Base-by-base conservation (phyloP, 2,797 vertebrate species). In the Cyclura pinguis region DNA sequence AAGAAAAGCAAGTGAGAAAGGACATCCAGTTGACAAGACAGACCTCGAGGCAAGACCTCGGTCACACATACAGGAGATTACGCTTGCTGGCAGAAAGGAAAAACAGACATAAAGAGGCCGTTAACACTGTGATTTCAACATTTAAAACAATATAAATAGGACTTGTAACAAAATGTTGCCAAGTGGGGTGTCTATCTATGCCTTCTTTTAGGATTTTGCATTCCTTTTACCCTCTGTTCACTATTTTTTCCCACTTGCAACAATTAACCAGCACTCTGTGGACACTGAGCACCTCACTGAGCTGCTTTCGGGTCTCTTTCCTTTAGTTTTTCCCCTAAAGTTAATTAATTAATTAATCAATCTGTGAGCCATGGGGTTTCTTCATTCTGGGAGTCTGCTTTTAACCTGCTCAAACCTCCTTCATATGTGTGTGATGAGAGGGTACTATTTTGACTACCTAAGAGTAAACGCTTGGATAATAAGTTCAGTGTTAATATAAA, bases 1-100 rank as follows among this genome's bases (percentile, higher is more conserved):
- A 32, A 82, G 88, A 90, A 78, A 16, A 5, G 47, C 3, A 88
- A 64, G 88, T 0, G 90, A 12, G 80, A 85, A 89, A 85, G 88
- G 93, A 3, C 73, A 0, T 22, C 74, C 2, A 69, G 42, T 69
- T 38, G 0, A 2, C 32, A 1, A 3, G 88, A 78, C 91, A 73
- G 72, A 0, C 18, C 80, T 78, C 22, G 80, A 2, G 73, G 76
- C 78, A 24, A 73, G 74, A 52, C 13, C 3, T 0, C 0, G 69
- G 85, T 88, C 73, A 1, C 1, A 76, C 72, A n/a, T 24, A 18
- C 35, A 32, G 91, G 35, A 72, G 80, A 0, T 47, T 1, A 20
- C 0, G 0, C 8, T n/a, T 69, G 73, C 85, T 27, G 78, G 52
- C 80, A 0, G 74, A 16, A 91, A 89, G 86, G 42, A 55, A 10